Conservation (phyloP, 2,113 vertebrate species). For the Greenwoodochromis staneri region DNA sequence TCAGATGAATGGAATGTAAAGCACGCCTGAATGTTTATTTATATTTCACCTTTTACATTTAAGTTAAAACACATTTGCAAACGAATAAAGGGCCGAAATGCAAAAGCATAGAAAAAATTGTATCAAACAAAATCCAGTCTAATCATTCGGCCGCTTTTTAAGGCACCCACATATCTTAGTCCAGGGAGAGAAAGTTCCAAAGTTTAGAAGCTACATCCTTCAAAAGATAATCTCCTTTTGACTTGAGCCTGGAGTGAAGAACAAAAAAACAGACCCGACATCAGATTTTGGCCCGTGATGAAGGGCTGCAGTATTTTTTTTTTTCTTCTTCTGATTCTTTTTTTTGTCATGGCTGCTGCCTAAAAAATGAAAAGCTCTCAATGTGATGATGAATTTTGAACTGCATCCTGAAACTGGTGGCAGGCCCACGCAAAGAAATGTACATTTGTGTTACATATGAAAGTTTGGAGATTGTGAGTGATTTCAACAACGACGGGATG, state of each 20-base stretch:
- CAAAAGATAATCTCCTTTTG: background rate
- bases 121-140: background rate
- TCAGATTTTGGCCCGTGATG: background rate
- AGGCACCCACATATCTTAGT: background rate
- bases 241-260: background rate
- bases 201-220: background rate
- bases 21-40: background rate
- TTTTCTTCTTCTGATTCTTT: background rate
- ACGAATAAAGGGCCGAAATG: fast-evolving
- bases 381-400: background rate
- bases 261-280: background rate
- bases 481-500: background rate
- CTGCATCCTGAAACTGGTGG: fast-evolving
- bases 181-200: background rate
- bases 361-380: background rate
- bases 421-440: background rate
- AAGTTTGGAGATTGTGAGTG: background rate
- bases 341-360: background rate
- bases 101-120: background rate
- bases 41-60: background rate
- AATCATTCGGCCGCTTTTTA: background rate
- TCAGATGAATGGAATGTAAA: background rate
- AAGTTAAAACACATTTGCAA: background rate
- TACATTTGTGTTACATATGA: background rate
- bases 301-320: background rate